phyloP scores from a whole-genome alignment of 2,888 invertebrate genomes.

The Hemistola chrysoprasaria region DNA sequence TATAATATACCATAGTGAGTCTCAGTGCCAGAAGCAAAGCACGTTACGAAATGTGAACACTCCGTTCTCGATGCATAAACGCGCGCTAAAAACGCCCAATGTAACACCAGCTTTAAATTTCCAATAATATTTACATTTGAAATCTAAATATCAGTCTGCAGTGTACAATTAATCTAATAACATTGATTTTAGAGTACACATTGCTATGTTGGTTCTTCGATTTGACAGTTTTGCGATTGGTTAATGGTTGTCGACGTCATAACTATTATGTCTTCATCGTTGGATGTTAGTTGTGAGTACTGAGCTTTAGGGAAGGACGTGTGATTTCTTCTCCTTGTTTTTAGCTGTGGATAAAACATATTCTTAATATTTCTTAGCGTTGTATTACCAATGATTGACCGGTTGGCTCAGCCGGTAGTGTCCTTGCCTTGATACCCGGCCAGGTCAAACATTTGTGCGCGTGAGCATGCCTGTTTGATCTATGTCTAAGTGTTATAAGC shows the following conservation, averaged over 20 bases:
- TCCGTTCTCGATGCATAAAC: too few species aligned
- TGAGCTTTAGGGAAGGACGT: slow-evolving; percentile 61
- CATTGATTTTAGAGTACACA: slow-evolving; percentile 51
- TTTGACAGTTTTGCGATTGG: slow-evolving; percentile 48
- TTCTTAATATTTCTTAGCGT: neutral
- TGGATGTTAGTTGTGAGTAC: slow-evolving; percentile 69
- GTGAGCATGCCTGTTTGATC: too few species aligned
- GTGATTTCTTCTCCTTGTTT: slow-evolving; percentile 54
- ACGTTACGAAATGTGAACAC: too few species aligned
- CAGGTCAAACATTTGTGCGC: too few species aligned
- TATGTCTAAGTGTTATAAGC: too few species aligned
- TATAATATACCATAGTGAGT: too few species aligned
- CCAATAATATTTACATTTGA: slow-evolving; percentile 52
- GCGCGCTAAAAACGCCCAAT: too few species aligned
- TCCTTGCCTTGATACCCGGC: too few species aligned
- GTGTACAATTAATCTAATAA: slow-evolving; percentile 65
- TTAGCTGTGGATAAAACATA: slow-evolving; percentile 48
- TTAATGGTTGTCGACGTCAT: slow-evolving; percentile 56
- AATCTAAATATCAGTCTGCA: slow-evolving; percentile 78
- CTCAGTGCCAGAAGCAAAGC: too few species aligned
- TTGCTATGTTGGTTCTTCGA: slow-evolving; percentile 74
- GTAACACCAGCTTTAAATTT: slow-evolving; percentile 28
- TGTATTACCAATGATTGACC: too few species aligned
- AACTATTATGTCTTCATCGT: slow-evolving; percentile 66
- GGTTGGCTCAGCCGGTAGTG: too few species aligned